A percentile compares a stretch with the other conserved stretches of the same genome.
phyloP scores from a whole-genome alignment of 2,113 vertebrate genomes.

The Addax nasomaculatus region DNA sequence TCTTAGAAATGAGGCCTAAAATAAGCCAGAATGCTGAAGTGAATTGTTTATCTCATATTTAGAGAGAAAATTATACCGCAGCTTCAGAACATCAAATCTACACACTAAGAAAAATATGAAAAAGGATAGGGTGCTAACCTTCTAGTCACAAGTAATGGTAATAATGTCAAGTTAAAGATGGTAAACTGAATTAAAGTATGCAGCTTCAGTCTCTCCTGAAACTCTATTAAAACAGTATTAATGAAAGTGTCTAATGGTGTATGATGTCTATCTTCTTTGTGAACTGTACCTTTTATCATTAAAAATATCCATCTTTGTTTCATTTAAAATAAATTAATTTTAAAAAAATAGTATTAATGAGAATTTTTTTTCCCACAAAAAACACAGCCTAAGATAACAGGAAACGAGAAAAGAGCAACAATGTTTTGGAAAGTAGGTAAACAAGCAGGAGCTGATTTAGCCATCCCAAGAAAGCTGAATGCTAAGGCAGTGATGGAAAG shows the following conservation, averaged over 20 bases:
- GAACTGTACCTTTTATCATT: neutral
- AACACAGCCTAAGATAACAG: neutral
- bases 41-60: neutral
- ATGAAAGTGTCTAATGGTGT: neutral
- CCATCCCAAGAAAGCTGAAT: neutral
- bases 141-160: neutral
- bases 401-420: neutral
- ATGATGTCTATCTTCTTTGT: neutral
- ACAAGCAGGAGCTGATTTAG: neutral
- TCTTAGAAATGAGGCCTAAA: slow-evolving; percentile 7
- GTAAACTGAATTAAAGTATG: neutral
- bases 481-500: neutral
- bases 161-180: neutral
- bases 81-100: neutral
- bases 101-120: neutral
- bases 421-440: neutral
- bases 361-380: neutral
- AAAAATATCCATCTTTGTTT: neutral
- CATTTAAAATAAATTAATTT: neutral
- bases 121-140: neutral
- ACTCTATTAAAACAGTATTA: neutral
- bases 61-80: neutral
- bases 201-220: neutral
- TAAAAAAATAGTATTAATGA: neutral
- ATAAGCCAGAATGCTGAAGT: neutral